phyloP scores from a whole-genome alignment of 2,888 invertebrate species.

The Gymnosoma rotundatum region DNA sequence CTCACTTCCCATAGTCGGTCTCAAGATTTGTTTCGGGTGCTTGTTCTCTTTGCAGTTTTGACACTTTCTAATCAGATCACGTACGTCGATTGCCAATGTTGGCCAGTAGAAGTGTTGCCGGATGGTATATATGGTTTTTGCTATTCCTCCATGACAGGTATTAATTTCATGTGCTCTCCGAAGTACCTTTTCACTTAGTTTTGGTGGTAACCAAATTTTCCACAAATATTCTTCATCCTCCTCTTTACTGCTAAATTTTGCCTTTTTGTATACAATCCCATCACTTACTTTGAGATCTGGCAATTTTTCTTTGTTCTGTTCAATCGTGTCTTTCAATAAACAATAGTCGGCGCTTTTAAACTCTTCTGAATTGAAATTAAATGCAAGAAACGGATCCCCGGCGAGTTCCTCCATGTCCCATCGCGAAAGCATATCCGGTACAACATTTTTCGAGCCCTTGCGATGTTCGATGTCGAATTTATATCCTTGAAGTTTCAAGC shows the following conservation, averaged over 20 bases:
- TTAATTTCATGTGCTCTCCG: background rate
- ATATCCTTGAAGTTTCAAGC: background rate
- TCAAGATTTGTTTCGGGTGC: background rate
- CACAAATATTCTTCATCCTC: constrained; percentile 12
- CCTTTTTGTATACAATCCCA: background rate
- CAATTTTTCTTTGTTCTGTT: background rate
- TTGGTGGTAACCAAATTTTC: constrained; percentile 29
- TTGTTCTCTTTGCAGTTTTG: background rate
- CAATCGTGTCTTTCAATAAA: constrained; percentile 1
- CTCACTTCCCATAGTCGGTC: constrained; percentile 21
- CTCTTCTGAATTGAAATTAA: constrained; percentile 6
- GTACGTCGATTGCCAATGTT: background rate
- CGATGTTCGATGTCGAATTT: constrained; percentile 1
- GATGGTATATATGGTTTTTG: constrained; percentile 7
- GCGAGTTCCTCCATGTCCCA: constrained; percentile 8
- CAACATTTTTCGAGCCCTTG: background rate
- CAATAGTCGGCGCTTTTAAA: constrained; percentile 9
- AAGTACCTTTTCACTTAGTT: background rate
- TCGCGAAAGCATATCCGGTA: constrained; percentile 23
- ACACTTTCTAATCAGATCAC: background rate
- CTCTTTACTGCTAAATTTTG: background rate
- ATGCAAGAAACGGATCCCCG: background rate
- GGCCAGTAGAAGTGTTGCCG: constrained; percentile 15
- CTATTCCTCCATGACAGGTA: constrained; percentile 17
- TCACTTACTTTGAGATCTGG: background rate